Evolutionary conservation across 64 coral and sea anemone species (phyloP).

Genomic region (Platygyra sinensis): DNA sequence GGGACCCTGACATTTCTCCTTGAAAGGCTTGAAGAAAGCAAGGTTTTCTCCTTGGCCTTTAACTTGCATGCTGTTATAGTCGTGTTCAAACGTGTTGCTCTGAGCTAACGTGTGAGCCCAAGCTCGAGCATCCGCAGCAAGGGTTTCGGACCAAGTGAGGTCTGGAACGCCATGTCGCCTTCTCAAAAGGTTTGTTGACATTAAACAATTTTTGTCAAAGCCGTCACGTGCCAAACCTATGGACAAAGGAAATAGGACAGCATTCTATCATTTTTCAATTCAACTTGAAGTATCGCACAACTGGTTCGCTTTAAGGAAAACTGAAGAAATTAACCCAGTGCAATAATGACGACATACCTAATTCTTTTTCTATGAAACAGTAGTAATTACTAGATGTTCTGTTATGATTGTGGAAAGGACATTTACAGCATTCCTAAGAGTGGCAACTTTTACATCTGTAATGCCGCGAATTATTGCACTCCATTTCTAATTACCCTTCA

Average conservation of each 20-base stretch:
- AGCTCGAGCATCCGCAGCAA: slow-evolving; percentile 77
- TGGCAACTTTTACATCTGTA: too few species aligned
- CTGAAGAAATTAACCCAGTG: too few species aligned
- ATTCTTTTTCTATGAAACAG: too few species aligned
- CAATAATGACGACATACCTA: too few species aligned
- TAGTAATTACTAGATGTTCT: too few species aligned
- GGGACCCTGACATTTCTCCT: slow-evolving; percentile 61
- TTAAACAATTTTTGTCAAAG: slow-evolving; percentile 81
- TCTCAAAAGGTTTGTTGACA: slow-evolving; percentile 73
- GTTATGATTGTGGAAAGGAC: too few species aligned
- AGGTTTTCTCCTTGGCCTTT: slow-evolving; percentile 82
- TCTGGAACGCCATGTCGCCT: slow-evolving; percentile 61
- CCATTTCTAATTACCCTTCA: too few species aligned
- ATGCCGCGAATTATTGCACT: too few species aligned
- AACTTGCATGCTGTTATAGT: slow-evolving; percentile 45
- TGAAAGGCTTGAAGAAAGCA: slow-evolving; percentile 72
- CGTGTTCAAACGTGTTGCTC: slow-evolving; percentile 62
- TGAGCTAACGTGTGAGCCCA: slow-evolving; percentile 76
- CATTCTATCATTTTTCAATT: not conserved
- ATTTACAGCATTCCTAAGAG: too few species aligned
- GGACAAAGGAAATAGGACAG: not conserved
- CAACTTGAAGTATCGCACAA: not conserved
- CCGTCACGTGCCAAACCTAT: slow-evolving; percentile 30
- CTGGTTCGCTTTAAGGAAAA: too few species aligned
- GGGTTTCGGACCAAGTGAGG: slow-evolving; percentile 63